Conservation (phyloP, 2,113 vertebrate genomes). For the Pterocles gutturalis region DNA sequence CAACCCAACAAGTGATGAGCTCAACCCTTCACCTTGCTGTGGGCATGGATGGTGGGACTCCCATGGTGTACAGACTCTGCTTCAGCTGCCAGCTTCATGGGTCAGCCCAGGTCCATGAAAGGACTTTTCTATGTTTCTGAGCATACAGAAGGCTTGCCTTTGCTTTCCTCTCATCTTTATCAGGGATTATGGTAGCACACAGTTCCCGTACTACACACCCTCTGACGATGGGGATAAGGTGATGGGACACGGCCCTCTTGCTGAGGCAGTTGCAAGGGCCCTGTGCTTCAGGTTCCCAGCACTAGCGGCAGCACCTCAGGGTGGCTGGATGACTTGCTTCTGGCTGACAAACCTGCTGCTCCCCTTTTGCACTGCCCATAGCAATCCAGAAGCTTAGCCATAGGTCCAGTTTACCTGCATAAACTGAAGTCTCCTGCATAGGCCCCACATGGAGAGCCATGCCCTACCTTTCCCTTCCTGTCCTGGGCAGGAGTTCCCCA, state of each 20-base stretch:
- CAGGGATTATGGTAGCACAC: neutral
- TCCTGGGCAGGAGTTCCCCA: neutral
- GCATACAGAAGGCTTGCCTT: neutral
- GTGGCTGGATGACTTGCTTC: neutral
- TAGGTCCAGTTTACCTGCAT: neutral
- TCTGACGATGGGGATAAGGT: neutral
- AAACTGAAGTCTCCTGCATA: neutral
- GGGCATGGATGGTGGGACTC: neutral
- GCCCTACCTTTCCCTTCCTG: neutral
- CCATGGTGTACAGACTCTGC: rapidly evolving
- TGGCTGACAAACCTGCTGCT: neutral
- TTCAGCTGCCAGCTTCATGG: neutral
- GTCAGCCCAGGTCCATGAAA: neutral
- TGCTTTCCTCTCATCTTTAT: neutral
- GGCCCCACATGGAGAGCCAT: rapidly evolving
- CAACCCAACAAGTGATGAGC: neutral
- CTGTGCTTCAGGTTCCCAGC: neutral
- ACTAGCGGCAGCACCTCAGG: neutral
- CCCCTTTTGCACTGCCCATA: neutral
- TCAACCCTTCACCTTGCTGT: neutral
- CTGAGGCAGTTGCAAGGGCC: neutral
- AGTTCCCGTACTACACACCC: neutral
- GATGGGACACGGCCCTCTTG: rapidly evolving
- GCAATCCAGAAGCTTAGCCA: neutral
- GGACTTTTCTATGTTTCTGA: neutral